phyloP scores from a whole-genome alignment of 2,797 vertebrate species.

The Tympanoctomys barrerae region DNA sequence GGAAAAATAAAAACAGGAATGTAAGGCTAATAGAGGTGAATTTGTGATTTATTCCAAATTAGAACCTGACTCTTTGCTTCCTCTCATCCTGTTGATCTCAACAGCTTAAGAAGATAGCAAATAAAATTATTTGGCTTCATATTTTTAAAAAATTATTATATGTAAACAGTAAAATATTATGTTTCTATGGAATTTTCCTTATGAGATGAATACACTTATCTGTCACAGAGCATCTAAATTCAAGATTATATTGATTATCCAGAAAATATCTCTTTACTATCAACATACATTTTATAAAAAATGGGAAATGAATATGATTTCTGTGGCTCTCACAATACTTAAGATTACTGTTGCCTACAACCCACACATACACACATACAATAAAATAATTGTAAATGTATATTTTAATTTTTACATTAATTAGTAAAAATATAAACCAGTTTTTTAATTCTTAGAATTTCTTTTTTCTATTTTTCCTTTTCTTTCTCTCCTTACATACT shows the following conservation, averaged over 20 bases:
- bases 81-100: background rate
- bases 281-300: background rate
- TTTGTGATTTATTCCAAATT: slow-evolving; percentile 37
- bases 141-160: slow-evolving; percentile 42
- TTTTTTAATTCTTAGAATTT: background rate
- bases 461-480: too few relatives aligned
- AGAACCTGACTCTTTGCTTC: background rate
- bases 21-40: slow-evolving; percentile 11
- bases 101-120: slow-evolving; percentile 65
- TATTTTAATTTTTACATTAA: background rate
- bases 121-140: slow-evolving; percentile 81
- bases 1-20: slow-evolving; percentile 37
- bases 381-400: background rate
- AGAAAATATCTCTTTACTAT: background rate
- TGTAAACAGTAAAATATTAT: background rate
- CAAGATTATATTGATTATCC: slow-evolving; percentile 2
- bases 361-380: background rate
- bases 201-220: background rate
- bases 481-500: background rate
- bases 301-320: background rate
- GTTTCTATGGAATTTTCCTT: slow-evolving; percentile 48
- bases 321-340: background rate
- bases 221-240: background rate
- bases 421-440: background rate
- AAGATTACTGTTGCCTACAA: background rate